Base-by-base conservation (phyloP, 37 sponge, comb jelly and placozoan species). In the Geodia barretti region DNA sequence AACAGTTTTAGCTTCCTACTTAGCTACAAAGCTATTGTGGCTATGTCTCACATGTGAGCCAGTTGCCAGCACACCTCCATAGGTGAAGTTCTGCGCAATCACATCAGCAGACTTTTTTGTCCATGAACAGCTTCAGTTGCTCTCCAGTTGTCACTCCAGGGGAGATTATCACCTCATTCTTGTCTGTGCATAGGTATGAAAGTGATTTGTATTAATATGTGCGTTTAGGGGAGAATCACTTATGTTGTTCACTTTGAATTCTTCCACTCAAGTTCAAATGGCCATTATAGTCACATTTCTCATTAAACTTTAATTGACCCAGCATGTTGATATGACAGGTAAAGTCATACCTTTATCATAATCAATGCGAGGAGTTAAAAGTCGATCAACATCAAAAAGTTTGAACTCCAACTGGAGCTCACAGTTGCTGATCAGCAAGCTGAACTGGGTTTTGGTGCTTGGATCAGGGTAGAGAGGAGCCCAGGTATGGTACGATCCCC, bases 111-210 rank as follows among this genome's bases (percentile, higher is more conserved):
- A 41, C 41, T 11, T 23, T 24, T 4, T 41, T 37, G 4, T 47
- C 31, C 58, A 74, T 37, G 28, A 74, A 74, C 7, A 74, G 9
- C n/a, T 74, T 54, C 24, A 29, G n/a, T 17, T 42, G 31, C 21
- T 74, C 75, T 37, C 75, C 75, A 41, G 75, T 74, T 9, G 75
- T 74, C 75, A 74, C 75, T 74, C 75, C 75, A 42, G 75, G 75
- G 4, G 60, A 41, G 28, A 74, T 17, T 17, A 33, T 39, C 28
- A 74, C 75, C 26, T 4, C 32, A 35, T 30, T 9, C 32, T 71
- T 32, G 11, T n/a, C 72, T 71, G 41, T 4, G 5, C 5, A 43
- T 5, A 74, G 40, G 41, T 74, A 21, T 23, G 19, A 60, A 60
- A 60, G 19, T 60, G 20, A 21, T 21, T 60, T 19, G 19, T n/a